Evolutionary conservation across 2,797 vertebrate species (phyloP).

Genomic region (Mus minutoides): DNA sequence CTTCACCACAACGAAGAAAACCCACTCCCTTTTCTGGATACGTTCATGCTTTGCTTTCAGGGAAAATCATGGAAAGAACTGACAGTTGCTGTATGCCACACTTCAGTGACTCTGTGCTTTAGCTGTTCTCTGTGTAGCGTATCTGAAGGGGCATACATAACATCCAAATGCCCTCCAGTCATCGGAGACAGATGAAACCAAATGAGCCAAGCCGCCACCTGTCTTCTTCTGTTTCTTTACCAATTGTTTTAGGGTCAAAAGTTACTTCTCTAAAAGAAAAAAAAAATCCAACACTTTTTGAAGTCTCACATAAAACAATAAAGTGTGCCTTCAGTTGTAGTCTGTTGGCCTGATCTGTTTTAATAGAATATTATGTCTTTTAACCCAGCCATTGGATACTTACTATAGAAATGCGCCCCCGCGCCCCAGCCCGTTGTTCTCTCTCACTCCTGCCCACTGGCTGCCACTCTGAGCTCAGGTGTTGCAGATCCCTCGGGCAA

Average conservation of each 20-base stretch:
- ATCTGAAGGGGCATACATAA: background rate
- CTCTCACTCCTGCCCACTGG: background rate
- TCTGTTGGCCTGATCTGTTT: background rate
- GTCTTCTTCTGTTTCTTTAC: background rate
- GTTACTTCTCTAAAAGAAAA: background rate
- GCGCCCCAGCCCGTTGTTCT: background rate
- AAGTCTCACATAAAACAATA: background rate
- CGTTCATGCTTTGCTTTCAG: constrained; percentile 24
- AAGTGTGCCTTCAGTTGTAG: background rate
- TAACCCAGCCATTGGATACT: background rate
- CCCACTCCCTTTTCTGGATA: background rate
- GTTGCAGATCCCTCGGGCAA: background rate
- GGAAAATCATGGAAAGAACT: background rate
- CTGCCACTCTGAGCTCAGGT: background rate
- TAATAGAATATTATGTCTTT: background rate
- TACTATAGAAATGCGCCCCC: background rate
- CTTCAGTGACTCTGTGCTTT: background rate
- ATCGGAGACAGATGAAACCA: background rate
- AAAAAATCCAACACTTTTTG: background rate
- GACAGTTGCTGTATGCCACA: background rate
- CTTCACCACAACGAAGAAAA: constrained; percentile 12
- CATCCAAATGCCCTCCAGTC: background rate
- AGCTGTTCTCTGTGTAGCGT: background rate
- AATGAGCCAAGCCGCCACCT: background rate
- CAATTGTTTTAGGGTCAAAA: background rate